Conservation (phyloP, 2,113 vertebrate genomes). For the Tinamus guttatus region DNA sequence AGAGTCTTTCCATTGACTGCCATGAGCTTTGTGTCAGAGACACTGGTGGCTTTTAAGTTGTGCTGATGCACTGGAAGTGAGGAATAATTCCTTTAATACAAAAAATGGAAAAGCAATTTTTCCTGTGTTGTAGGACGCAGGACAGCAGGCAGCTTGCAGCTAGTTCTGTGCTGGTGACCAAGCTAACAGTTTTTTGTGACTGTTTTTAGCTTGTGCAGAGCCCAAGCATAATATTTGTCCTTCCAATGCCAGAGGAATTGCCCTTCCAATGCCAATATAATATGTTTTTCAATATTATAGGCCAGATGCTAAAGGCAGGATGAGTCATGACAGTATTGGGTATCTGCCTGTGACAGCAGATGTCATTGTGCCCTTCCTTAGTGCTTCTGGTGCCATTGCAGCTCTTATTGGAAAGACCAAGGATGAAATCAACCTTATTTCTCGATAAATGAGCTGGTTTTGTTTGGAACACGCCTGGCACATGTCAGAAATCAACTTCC, state of each 20-base stretch:
- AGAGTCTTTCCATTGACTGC: not conserved
- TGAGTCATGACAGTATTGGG: not conserved
- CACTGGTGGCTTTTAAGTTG: not conserved
- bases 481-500: not conserved
- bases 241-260: not conserved
- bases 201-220: not conserved
- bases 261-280: not conserved
- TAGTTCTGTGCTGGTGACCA: not conserved
- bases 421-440: not conserved
- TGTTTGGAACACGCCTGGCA: not conserved
- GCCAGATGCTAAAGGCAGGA: not conserved
- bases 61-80: not conserved
- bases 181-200: not conserved
- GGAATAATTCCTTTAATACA: not conserved
- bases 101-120: not conserved
- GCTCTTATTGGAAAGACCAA: not conserved
- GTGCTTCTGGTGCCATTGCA: not conserved
- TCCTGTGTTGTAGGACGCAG: not conserved
- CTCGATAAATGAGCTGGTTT: not conserved
- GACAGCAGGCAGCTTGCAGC: not conserved
- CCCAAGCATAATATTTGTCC: not conserved
- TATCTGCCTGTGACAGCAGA: not conserved
- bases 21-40: not conserved
- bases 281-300: not conserved
- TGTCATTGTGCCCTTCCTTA: not conserved